A percentile compares a stretch with the other conserved stretches of the same genome.
phyloP scores from a whole-genome alignment of 2,797 vertebrate genomes.

The Percopsis omiscomaycus region DNA sequence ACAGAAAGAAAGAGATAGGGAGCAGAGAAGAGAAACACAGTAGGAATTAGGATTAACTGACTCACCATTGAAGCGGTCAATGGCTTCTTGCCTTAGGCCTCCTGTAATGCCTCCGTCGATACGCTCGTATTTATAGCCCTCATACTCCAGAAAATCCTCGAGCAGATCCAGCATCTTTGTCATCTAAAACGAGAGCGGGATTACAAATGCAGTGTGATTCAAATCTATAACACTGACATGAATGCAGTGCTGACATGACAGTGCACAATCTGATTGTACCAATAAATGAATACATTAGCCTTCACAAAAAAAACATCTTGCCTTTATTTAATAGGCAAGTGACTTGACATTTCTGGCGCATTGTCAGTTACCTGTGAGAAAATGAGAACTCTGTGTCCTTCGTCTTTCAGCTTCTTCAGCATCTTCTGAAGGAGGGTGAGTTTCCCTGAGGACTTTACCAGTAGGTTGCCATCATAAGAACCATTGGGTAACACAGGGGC shows the following conservation, averaged over 20 bases:
- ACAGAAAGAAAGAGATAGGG: background rate
- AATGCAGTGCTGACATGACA: too few relatives aligned
- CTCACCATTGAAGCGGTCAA: constrained; percentile 96
- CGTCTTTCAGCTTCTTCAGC: constrained; percentile 92
- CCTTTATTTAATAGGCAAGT: too few relatives aligned
- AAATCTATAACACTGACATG: too few relatives aligned
- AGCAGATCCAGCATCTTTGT: constrained; percentile 98
- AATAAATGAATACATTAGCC: too few relatives aligned
- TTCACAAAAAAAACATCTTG: too few relatives aligned
- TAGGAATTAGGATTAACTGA: background rate
- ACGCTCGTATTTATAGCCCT: constrained; percentile 97
- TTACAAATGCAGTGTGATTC: background rate
- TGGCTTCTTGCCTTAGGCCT: constrained; percentile 93
- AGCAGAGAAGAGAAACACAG: background rate
- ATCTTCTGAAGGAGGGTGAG: constrained; percentile 97
- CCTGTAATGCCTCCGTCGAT: constrained; percentile 96
- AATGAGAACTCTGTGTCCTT: constrained; percentile 95
- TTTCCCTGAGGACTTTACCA: constrained; percentile 97
- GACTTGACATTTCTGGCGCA: too few relatives aligned
- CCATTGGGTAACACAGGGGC: constrained; percentile 93
- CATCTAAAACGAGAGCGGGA: constrained; percentile 78
- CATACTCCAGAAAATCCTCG: constrained; percentile 95
- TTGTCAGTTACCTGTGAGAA: constrained; percentile 88
- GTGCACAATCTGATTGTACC: too few relatives aligned
- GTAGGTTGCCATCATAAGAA: constrained; percentile 91